Evolutionary conservation across 2,888 invertebrate genomes (phyloP), one percentile per base, ranked within the genome.

Genomic region (Mystacides longicornis): DNA sequence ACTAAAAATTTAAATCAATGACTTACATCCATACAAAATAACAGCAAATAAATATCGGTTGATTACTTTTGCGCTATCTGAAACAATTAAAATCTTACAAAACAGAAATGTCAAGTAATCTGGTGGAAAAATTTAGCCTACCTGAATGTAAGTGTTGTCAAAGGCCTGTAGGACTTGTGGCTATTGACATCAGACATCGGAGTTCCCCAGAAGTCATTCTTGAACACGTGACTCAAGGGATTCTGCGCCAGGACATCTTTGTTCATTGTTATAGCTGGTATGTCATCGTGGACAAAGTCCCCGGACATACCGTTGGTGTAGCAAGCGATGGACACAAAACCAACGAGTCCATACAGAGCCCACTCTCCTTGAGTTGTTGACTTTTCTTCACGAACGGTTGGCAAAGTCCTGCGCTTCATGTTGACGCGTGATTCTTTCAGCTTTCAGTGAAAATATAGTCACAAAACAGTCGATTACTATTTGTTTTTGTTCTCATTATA

Each of bases 161-260:
- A 74, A 42, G 93, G 92, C 64, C 92, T 78, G 71, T 92, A 92
- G 52, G 90, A 90, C 76, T 92, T 92, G 74, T 92, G 93, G 65
- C 90, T 91, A 67, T 79, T 80, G 52, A 82, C 74, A 66, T 89
- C 87, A n/a, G 82, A 79, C 87, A 93, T 89, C 27, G 88, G 85
- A 53, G 85, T 87, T n/a, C 92, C 92, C 93, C 92, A 93, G 70
- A 91, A 93, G 72, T 93, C 93, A 69, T 90, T 87, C 64, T 76
- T 74, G 66, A 89, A 83, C 64, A 87, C 76, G 64, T 79, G 78
- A 60, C 74, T 67, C 64, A 87, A 69, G 23, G 82, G 72, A 60
- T 80, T 85, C 52, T 78, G 75, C 1, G 86, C 89, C 49, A 82
- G 79, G 61, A 91, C 92, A 71, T 93, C 92, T 66, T 82, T 81